Evolutionary conservation across 2,888 invertebrate species (phyloP).

Genomic region (Agonopterix subpropinquella): DNA sequence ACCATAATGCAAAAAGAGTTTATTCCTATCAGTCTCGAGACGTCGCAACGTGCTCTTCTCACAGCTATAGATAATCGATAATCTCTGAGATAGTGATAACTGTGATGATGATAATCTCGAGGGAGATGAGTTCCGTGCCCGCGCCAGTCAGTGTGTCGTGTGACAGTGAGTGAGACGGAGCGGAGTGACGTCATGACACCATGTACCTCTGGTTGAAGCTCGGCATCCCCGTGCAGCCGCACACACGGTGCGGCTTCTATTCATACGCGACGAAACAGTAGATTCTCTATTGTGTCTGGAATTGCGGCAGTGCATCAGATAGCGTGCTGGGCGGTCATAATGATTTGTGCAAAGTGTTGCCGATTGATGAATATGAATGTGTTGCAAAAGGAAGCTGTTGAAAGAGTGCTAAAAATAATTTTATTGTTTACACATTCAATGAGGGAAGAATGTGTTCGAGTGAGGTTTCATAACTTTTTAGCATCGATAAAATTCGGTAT

Average conservation of each 20-base stretch:
- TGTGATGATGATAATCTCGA: not conserved
- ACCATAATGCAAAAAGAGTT: too few species aligned
- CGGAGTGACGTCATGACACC: not conserved
- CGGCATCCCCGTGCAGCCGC: slow-evolving; percentile 38
- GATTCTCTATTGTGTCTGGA: not conserved
- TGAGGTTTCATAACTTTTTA: too few species aligned
- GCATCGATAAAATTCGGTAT: too few species aligned
- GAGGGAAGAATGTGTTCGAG: too few species aligned
- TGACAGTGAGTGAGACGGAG: not conserved
- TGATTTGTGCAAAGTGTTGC: too few species aligned
- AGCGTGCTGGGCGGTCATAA: too few species aligned
- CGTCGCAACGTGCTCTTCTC: not conserved
- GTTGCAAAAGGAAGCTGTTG: not conserved
- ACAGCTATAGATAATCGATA: too few species aligned
- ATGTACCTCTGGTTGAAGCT: slow-evolving; percentile 23
- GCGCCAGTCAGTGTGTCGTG: slow-evolving; percentile 19
- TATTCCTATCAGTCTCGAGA: too few species aligned
- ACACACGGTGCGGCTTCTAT: slow-evolving; percentile 33
- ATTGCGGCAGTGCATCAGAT: not conserved
- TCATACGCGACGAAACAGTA: not conserved
- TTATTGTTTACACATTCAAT: too few species aligned
- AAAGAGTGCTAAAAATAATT: too few species aligned
- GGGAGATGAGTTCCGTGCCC: slow-evolving; percentile 12
- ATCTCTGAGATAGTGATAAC: not conserved
- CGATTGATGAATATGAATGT: not conserved